Percentiles rank a stretch among this genome's conserved stretches.
These are phyloP conservation scores for Trachelus tabidus DNA, from an alignment of 2,888 invertebrate genomes.

Conservation along the genomic window DNA sequence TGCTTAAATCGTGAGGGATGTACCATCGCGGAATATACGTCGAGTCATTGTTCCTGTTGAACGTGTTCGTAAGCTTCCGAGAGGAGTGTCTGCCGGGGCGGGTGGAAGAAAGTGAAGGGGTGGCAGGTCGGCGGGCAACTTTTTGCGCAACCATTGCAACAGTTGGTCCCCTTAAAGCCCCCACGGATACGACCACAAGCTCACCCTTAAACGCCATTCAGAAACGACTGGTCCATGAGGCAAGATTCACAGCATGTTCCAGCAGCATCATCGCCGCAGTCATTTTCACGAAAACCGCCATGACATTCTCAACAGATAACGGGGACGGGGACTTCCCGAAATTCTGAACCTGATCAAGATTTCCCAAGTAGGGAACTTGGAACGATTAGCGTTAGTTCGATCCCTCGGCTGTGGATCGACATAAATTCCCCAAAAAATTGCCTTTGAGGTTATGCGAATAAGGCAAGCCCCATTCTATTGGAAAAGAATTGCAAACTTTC, in stretches of 20 bases:
- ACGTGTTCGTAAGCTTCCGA: slow-evolving; percentile 34
- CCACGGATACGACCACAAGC: slow-evolving; percentile 30
- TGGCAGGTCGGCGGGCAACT: slow-evolving; percentile 44
- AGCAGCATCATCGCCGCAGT: not conserved
- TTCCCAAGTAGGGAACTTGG: not conserved
- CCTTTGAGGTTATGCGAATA: not conserved
- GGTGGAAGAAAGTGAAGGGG: slow-evolving; percentile 15
- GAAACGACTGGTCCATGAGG: slow-evolving; percentile 33
- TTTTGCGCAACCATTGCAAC: slow-evolving; percentile 57
- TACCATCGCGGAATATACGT: slow-evolving; percentile 35
- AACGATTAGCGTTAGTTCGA: not conserved
- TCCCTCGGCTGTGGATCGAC: not conserved
- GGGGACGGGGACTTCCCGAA: not conserved
- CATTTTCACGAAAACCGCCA: not conserved
- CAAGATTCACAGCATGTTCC: not conserved
- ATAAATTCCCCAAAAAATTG: not conserved
- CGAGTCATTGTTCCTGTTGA: slow-evolving; percentile 34
- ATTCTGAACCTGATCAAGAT: not conserved
- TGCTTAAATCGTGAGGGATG: slow-evolving; percentile 47
- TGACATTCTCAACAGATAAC: not conserved
- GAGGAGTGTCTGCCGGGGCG: slow-evolving; percentile 4
- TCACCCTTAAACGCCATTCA: slow-evolving; percentile 50
- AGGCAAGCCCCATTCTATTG: not conserved
- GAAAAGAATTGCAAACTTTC: not conserved
- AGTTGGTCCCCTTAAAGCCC: slow-evolving; percentile 59